These are phyloP conservation scores for Sisor rabdophorus DNA, from an alignment of 2,113 vertebrate species.

Conservation along the genomic window DNA sequence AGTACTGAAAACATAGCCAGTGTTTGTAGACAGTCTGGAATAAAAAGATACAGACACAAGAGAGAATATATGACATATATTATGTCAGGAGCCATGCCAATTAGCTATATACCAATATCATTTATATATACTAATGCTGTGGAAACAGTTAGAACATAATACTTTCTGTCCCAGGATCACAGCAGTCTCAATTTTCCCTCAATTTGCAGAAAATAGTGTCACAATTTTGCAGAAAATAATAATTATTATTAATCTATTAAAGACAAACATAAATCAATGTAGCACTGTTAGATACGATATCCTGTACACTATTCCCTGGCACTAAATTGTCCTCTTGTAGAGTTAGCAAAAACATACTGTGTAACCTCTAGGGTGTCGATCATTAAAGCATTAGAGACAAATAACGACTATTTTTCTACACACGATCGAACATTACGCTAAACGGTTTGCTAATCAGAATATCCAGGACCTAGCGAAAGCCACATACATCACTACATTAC, in stretches of 20 bases:
- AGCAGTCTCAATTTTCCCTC: conserved; percentile 18
- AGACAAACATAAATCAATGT: background rate
- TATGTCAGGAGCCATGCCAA: conserved; percentile 45
- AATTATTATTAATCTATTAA: background rate
- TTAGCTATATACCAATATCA: conserved; percentile 36
- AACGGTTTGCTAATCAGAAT: background rate
- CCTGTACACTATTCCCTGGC: background rate
- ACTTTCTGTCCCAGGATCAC: conserved; percentile 39
- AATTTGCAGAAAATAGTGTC: no score
- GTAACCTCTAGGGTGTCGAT: conserved; percentile 8
- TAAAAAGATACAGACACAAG: conserved; percentile 22
- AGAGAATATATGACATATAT: conserved; percentile 54
- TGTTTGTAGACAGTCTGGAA: conserved; percentile 96
- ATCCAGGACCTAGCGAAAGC: background rate
- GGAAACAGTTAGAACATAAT: conserved; percentile 39
- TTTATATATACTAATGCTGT: no score
- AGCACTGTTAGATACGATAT: background rate
- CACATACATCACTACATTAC: background rate
- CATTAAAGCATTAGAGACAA: conserved; percentile 8
- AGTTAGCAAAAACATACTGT: background rate
- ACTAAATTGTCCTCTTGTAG: background rate
- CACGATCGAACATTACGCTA: conserved; percentile 1
- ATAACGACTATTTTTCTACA: conserved; percentile 1
- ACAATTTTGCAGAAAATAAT: background rate
- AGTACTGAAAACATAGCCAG: conserved; percentile 99